These are phyloP conservation scores for Tauraco erythrolophus DNA, from an alignment of 2,113 vertebrate species.

Conservation along the genomic window DNA sequence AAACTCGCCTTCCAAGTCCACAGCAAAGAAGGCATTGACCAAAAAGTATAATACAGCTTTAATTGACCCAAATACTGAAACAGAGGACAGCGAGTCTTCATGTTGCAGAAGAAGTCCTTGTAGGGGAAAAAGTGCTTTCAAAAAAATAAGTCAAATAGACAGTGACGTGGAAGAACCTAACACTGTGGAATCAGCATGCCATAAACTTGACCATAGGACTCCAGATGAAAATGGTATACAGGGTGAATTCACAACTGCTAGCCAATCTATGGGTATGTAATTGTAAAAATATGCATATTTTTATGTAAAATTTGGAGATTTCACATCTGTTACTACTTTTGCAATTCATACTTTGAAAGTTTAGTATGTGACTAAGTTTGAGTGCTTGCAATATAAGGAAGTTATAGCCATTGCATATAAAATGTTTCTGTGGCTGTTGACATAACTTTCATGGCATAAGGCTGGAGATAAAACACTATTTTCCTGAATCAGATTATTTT, in stretches of 20 bases:
- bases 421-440: not conserved
- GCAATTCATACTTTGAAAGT: not conserved
- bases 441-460: not conserved
- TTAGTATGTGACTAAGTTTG: not conserved
- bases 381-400: not conserved
- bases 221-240: constrained; percentile 75
- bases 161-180: constrained; percentile 72
- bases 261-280: constrained; percentile 79
- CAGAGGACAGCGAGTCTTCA: constrained; percentile 67
- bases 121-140: constrained; percentile 72
- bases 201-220: constrained; percentile 75
- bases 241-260: constrained; percentile 77
- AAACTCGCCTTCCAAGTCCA: constrained; percentile 69
- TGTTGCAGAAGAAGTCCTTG: constrained; percentile 69
- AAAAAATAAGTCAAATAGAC: constrained; percentile 74
- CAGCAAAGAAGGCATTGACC: constrained; percentile 76
- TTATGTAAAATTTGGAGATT: not conserved
- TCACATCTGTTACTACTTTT: not conserved
- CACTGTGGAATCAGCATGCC: constrained; percentile 73
- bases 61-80: constrained; percentile 70
- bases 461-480: not conserved
- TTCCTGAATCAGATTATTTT: not conserved
- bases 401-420: not conserved
- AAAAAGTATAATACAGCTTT: constrained; percentile 73
- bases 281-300: not conserved